These are phyloP conservation scores for Drosophila ustulata DNA, from an alignment of 2,888 invertebrate genomes.

Conservation along the genomic window DNA sequence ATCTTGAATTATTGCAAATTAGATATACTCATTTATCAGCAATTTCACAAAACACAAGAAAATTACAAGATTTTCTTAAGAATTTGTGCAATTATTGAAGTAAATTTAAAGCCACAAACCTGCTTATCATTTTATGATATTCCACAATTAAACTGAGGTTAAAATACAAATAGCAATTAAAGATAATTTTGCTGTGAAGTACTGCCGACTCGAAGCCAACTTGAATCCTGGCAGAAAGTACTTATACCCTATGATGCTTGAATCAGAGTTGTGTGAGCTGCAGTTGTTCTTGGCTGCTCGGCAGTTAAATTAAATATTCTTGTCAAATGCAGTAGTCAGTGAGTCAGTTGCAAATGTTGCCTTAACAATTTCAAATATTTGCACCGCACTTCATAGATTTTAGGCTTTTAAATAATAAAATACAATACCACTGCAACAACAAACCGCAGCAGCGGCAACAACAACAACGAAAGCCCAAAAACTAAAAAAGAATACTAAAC, in stretches of 20 bases:
- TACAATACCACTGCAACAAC: slow-evolving; percentile 49
- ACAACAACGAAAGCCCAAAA: slow-evolving; percentile 25
- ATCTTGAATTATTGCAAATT: too few relatives aligned
- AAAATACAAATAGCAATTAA: slow-evolving; percentile 4
- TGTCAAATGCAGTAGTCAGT: slow-evolving; percentile 72
- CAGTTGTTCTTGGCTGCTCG: slow-evolving; percentile 18
- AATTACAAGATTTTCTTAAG: too few relatives aligned
- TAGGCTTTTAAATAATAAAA: slow-evolving; percentile 79
- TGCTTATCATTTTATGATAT: not conserved
- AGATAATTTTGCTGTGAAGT: slow-evolving; percentile 9
- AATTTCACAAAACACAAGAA: too few relatives aligned
- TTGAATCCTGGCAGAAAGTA: slow-evolving; percentile 6
- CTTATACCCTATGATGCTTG: not conserved
- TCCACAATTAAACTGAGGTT: not conserved
- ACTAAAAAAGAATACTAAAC: slow-evolving; percentile 42
- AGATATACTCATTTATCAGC: too few relatives aligned
- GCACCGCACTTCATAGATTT: slow-evolving; percentile 79
- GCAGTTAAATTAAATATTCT: slow-evolving; percentile 75
- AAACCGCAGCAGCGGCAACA: slow-evolving; percentile 7
- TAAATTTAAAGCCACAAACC: not conserved
- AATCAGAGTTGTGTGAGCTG: slow-evolving; percentile 10
- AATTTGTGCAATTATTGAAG: not conserved
- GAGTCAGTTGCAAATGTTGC: slow-evolving; percentile 71
- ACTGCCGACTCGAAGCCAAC: not conserved
- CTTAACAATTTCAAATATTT: slow-evolving; percentile 75